Evolutionary conservation across 2,113 vertebrate genomes (phyloP), one percentile per base, ranked within the genome.

Genomic region (Mesoclemmys tuberculata): DNA sequence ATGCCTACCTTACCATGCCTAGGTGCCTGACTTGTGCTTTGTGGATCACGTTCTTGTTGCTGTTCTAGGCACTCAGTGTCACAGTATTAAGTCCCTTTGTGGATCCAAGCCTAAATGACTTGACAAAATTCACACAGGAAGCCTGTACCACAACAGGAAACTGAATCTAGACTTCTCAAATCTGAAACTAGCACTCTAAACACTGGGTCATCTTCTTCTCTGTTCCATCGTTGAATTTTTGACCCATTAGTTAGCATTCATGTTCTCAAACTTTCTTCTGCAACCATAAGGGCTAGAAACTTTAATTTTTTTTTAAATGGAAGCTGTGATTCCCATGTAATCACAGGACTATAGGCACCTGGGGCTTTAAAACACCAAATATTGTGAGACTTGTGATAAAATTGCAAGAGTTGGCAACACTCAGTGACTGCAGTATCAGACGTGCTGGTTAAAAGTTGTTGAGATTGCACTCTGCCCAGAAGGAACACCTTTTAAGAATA

Each of bases 401-500:
- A 96, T 71, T 44, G 55, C 89, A 71, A 21, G 2, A 80, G 14
- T 80, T 93, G 82, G 18, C 44, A 88, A 46, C 81, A n/a, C 1
- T 1, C 29, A 51, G 61, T 49, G 1, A 85, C 26, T 35, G 48
- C 6, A 90, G 26, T 85, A 96, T 89, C 71, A 96, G 87, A 93
- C 92, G 89, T 52, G 22, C 3, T 82, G 6, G 10, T 64, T 84
- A 90, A 87, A 80, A n/a, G 10, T 4, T 93, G 13, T 82, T 91
- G 41, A 44, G 80, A 10, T 31, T 92, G 51, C 38, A 87, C 44
- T 8, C 54, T 80, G 89, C 74, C 71, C 64, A 95, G 91, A 94
- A 93, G 41, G 61, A 77, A 29, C 35, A 89, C 0, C 80, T 83
- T 93, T 80, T 95, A 96, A 96, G 86, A 92, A 93, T 52, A 92